These are phyloP conservation scores for Telenomus remus DNA, from an alignment of 1,140 invertebrate genomes.

Conservation along the genomic window DNA sequence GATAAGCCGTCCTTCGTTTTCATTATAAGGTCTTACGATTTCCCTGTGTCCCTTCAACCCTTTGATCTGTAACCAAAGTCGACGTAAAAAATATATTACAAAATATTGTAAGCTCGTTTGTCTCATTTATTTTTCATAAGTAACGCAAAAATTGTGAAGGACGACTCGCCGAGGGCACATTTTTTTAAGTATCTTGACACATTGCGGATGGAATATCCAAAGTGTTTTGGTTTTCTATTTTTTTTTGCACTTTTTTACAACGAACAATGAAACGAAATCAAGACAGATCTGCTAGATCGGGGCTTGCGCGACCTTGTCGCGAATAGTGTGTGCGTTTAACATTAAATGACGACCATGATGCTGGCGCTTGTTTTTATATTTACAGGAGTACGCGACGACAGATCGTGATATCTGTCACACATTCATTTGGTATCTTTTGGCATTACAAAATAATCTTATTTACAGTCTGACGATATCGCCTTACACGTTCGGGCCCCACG, in stretches of 20 bases:
- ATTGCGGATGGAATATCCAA: not conserved
- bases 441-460: conserved; percentile 75
- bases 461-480: conserved; percentile 61
- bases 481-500: too few relatives aligned
- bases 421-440: conserved; percentile 72
- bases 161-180: conserved; percentile 23
- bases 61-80: conserved; percentile 14
- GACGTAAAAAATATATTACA: conserved; percentile 37
- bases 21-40: not conserved
- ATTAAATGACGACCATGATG: conserved; percentile 47
- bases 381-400: conserved; percentile 23
- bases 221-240: not conserved
- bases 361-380: conserved; percentile 39
- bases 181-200: conserved; percentile 26
- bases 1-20: conserved; percentile 27
- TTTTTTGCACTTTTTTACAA: not conserved
- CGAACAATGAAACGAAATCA: conserved; percentile 7
- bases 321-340: conserved; percentile 30
- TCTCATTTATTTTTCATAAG: conserved; percentile 11
- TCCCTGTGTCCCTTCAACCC: too few relatives aligned
- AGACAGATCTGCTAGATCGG: conserved; percentile 15
- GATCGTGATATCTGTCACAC: conserved; percentile 17
- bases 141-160: conserved; percentile 25
- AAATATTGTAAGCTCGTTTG: conserved; percentile 30
- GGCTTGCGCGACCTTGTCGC: conserved; percentile 19